Base-by-base conservation (phyloP, 2,888 invertebrate genomes). In the Galeopsomyia nigrocyanea region DNA sequence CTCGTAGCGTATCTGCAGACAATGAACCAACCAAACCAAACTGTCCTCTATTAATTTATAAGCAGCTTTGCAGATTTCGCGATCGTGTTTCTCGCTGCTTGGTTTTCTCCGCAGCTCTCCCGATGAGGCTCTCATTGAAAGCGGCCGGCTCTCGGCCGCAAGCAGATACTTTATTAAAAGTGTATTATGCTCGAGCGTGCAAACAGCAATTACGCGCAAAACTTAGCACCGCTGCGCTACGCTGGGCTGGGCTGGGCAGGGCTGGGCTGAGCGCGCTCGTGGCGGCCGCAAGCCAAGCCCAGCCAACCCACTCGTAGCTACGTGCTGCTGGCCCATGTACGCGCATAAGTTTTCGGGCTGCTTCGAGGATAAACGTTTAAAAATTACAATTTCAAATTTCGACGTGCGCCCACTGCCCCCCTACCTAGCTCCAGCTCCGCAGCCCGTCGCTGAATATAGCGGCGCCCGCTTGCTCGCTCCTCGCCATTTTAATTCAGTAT, bases 341-440 rank as follows among this genome's bases (percentile, higher is more conserved):
- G 31, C 62, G 56, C 62, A 68, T 68, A 68, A 55, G 49, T 68
- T 47, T 61, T 39, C 17, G 16, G 10, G 10, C 3, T 9, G 46
- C 17, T 16, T 46, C 19, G 1, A 64, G 50, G 58, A 64, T 70
- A 64, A 51, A n/a, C 69, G 58, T 70, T 70, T 58, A 70, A 70
- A 57, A 70, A 64, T 70, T 70, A 64, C 53, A 70, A 70, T 70
- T 58, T 64, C 49, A 69, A 69, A 69, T 69, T 69, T 56, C 31
- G 21, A 49, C 57, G 69, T 49, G 31, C 55, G 14, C 61, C 14
- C 47, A n/a, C n/a, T n/a, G n/a, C n/a, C n/a, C n/a, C n/a, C n/a
- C n/a, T n/a, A n/a, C n/a, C n/a, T n/a, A n/a, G n/a, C n/a, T n/a
- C n/a, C n/a, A n/a, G n/a, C n/a, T n/a, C 26, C 13, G 17, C 19